These are phyloP conservation scores for Bucorvus abyssinicus DNA, from an alignment of 2,797 vertebrate species.

Conservation along the genomic window DNA sequence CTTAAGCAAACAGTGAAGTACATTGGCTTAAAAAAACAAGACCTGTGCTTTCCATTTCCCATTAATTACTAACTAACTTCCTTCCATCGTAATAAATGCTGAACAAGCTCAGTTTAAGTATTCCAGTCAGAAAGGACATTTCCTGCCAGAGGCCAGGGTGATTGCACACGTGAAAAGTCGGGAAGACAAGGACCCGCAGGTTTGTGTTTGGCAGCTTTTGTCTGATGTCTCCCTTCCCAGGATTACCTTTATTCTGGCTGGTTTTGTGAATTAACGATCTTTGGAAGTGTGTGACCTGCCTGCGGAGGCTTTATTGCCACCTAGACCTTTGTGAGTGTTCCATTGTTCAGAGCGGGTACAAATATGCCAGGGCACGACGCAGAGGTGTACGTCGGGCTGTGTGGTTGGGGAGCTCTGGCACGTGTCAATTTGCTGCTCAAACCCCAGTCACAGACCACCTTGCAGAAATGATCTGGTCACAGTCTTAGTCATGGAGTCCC, in stretches of 20 bases:
- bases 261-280: not conserved
- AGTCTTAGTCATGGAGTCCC: not conserved
- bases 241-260: not conserved
- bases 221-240: not conserved
- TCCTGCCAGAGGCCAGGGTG: not conserved
- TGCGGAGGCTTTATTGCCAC: not conserved
- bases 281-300: not conserved
- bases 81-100: constrained; percentile 38
- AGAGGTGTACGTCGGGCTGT: not conserved
- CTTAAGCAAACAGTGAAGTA: not conserved
- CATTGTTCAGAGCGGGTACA: accelerated
- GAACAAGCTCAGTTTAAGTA: constrained; percentile 35
- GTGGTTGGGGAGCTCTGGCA: not conserved
- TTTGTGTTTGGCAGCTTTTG: not conserved
- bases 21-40: not conserved
- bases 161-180: constrained; percentile 15
- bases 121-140: constrained; percentile 70
- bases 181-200: not conserved
- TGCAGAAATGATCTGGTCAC: not conserved
- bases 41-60: constrained; percentile 6
- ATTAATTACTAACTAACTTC: constrained; percentile 14
- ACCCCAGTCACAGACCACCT: not conserved
- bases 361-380: accelerated
- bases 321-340: not conserved
- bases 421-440: accelerated